Evolutionary conservation across 2,888 invertebrate genomes (phyloP).

Genomic region (Lydus trimaculatus): DNA sequence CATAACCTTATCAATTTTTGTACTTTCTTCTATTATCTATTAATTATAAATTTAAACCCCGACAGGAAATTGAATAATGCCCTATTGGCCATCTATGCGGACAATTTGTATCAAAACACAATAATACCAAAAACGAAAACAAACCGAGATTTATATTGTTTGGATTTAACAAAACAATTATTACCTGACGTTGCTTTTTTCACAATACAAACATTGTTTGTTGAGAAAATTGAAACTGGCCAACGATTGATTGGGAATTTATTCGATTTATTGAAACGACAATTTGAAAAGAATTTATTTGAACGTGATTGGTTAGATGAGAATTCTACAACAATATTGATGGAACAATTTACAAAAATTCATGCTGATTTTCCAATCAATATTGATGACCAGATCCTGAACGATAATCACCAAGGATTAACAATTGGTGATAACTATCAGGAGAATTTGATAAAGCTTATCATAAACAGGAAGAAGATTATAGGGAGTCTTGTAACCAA

Average conservation of each 20-base stretch:
- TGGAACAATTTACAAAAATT: constrained; percentile 28
- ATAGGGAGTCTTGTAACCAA: not conserved
- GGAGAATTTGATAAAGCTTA: not conserved
- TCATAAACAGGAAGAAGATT: not conserved
- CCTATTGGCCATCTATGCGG: constrained; percentile 43
- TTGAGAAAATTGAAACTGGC: constrained; percentile 17
- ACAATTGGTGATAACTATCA: not conserved
- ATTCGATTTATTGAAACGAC: constrained; percentile 32
- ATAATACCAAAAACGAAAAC: constrained; percentile 37
- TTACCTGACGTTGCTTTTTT: constrained; percentile 40
- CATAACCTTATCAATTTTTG: not conserved
- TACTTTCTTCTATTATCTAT: not conserved
- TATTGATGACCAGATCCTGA: not conserved
- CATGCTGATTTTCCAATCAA: not conserved
- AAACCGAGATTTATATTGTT: constrained; percentile 38
- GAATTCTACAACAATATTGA: constrained; percentile 20
- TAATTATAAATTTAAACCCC: not conserved
- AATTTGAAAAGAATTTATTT: constrained; percentile 23
- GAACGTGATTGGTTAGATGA: constrained; percentile 36
- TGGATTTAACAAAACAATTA: constrained; percentile 36
- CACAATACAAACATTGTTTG: constrained; percentile 2
- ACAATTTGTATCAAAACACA: constrained; percentile 43
- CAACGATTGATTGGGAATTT: constrained; percentile 26
- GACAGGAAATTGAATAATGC: constrained; percentile 41
- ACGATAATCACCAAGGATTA: not conserved